Conservation (phyloP, 2,888 invertebrate genomes). For the Eupeodes luniger region DNA sequence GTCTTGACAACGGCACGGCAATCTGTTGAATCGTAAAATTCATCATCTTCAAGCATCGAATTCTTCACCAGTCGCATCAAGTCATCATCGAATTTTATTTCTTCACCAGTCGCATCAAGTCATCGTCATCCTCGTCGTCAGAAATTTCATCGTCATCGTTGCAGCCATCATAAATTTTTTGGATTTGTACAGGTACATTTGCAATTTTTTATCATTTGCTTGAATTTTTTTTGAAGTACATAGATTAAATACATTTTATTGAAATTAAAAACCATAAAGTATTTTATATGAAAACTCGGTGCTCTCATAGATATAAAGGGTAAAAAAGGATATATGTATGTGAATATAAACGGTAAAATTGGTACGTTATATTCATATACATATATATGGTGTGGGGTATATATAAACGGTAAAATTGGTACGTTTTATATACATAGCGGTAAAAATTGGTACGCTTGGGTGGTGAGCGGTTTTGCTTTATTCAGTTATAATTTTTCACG, state of each 20-base stretch:
- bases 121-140: neutral
- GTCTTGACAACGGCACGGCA: too few relatives aligned
- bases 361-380: neutral
- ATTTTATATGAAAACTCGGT: neutral
- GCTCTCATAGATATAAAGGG: neutral
- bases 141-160: neutral
- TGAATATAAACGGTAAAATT: neutral
- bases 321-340: neutral
- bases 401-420: neutral
- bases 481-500: neutral
- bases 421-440: neutral
- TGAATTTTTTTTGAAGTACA: neutral
- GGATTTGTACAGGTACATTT: constrained; percentile 5
- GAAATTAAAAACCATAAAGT: neutral
- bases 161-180: neutral
- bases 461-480: neutral
- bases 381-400: neutral
- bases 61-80: too few relatives aligned
- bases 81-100: too few relatives aligned
- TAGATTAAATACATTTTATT: neutral
- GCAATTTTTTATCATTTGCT: neutral
- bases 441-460: neutral
- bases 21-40: too few relatives aligned
- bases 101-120: neutral
- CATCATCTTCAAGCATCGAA: too few relatives aligned